phyloP scores from a whole-genome alignment of 2,113 vertebrate species.

The Chascanopsetta lugubris region DNA sequence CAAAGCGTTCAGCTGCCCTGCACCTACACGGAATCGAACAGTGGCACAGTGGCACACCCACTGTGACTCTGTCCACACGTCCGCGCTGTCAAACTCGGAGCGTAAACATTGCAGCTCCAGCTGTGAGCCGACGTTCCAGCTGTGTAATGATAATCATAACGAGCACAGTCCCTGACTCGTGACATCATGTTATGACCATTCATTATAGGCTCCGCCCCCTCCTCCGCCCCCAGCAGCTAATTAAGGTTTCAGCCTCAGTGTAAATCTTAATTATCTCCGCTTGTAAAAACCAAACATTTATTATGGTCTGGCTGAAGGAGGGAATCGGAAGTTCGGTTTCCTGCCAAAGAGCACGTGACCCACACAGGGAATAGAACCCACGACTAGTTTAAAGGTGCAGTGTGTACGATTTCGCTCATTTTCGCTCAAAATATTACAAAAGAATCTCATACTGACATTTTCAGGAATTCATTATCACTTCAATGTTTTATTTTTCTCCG shows the following conservation, averaged over 20 bases:
- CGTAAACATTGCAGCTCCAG: not conserved
- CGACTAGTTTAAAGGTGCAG: no score
- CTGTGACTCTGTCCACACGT: no score
- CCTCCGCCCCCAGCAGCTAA: conserved; percentile 23
- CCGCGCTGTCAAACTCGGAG: conserved; percentile 6
- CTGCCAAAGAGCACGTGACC: conserved; percentile 52
- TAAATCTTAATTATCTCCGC: conserved; percentile 41
- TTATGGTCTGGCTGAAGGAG: conserved; percentile 25
- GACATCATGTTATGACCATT: conserved; percentile 42
- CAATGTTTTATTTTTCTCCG: no score
- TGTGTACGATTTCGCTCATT: no score
- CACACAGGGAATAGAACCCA: conserved; percentile 23
- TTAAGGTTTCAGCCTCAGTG: not conserved
- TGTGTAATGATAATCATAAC: conserved; percentile 2
- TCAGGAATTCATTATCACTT: no score
- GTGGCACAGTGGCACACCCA: conserved; percentile 5
- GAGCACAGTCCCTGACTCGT: conserved; percentile 28
- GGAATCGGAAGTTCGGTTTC: conserved; percentile 37
- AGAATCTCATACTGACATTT: no score
- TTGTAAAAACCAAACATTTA: conserved; percentile 58
- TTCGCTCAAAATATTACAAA: no score
- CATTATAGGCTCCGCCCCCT: conserved; percentile 42
- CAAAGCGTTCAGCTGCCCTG: conserved; percentile 58
- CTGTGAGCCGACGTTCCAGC: not conserved
- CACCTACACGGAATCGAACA: conserved; percentile 37